Conservation (phyloP, 2,113 vertebrate genomes). For the Protobothrops flavoviridis region DNA sequence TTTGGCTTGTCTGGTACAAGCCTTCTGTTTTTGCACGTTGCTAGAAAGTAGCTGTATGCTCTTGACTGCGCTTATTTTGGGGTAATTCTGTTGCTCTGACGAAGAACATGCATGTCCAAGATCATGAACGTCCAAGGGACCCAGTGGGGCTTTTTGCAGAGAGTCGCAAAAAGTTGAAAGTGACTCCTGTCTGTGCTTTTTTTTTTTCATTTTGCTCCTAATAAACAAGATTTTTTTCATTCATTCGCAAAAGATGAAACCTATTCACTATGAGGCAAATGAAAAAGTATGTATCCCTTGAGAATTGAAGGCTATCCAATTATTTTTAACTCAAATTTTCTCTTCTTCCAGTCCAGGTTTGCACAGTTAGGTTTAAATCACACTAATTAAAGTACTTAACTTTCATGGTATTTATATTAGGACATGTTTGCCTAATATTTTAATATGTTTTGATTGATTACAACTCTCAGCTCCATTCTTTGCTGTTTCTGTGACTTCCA, state of each 20-base stretch:
- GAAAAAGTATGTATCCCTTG: neutral
- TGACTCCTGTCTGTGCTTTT: neutral
- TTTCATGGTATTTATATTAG: neutral
- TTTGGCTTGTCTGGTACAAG: neutral
- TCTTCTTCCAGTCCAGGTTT: neutral
- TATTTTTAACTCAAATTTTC: neutral
- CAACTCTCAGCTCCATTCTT: neutral
- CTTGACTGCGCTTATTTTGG: neutral
- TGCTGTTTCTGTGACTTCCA: neutral
- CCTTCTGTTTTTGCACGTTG: neutral
- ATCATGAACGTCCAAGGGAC: neutral
- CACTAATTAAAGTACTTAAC: neutral
- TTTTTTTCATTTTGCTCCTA: neutral
- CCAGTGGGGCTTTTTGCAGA: neutral
- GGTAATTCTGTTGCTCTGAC: accelerated
- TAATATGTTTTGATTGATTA: neutral
- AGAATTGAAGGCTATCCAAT: neutral
- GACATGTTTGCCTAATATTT: neutral
- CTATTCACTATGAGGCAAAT: neutral
- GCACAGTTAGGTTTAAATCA: neutral
- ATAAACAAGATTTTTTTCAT: neutral
- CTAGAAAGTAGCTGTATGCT: neutral
- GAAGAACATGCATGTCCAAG: neutral
- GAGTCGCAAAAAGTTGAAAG: neutral
- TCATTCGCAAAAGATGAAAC: neutral